Evolutionary conservation across 2,797 vertebrate genomes (phyloP), one percentile per base, ranked within the genome.

Genomic region (Echeneis naucrates): DNA sequence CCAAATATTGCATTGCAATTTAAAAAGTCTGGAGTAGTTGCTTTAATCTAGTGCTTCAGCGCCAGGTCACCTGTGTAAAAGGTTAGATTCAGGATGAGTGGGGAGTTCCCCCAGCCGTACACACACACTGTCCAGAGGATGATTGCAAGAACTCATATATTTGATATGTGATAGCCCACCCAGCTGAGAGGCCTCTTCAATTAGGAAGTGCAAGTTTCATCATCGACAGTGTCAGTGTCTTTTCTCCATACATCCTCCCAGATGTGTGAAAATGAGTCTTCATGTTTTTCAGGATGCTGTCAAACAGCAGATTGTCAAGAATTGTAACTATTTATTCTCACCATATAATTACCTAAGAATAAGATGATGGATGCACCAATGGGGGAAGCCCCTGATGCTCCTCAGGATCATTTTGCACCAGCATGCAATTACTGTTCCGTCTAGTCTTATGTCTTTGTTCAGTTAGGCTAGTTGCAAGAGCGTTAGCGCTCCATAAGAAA

Each of bases 151-250:
- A 33, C 42, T 38, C 56, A 74, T 69, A 84, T 68, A 30, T 64
- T 38, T 38, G 59, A 74, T 69, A 84, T 68, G 38, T 64, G 67
- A 75, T 73, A 72, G 13, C 37, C 27, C 7, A 27, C 37, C 40
- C 52, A 65, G 67, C 48, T 52, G 35, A 67, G 37, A 68, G 11
- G 19, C 52, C 4, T 38, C 32, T n/a, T 66, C 44, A 13, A 26
- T 55, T 56, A 13, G 72, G 61, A 82, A 82, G 68, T 70, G n/a
- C 14, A 33, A 3, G 12, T 64, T 85, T 85, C 12, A 75, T 76
- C 52, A 84, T 47, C 68, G 80, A 56, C 51, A 19, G 13, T 23
- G 69, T 50, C 10, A 4, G 8, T 55, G 56, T 50, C 51, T 45
- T 56, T 57, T n/a, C 45, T 60, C 19, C 68, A 10, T 32, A 58